These are phyloP conservation scores for Scylla paramamosain DNA, from an alignment of 1,140 invertebrate species.

Conservation along the genomic window DNA sequence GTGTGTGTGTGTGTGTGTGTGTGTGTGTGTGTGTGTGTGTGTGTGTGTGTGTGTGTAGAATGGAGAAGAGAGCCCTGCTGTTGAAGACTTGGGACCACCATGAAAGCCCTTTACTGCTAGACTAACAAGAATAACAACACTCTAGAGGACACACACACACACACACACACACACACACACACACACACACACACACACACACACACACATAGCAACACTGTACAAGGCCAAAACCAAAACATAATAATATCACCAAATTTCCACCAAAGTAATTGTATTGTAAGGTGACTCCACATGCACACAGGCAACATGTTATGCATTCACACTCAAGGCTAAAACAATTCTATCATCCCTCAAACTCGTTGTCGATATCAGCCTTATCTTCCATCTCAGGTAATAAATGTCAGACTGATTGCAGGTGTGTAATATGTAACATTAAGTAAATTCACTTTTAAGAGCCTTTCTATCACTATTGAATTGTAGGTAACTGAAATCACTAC, in stretches of 20 bases:
- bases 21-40: constrained; percentile 44
- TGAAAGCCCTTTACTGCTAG: neutral
- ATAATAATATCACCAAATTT: neutral
- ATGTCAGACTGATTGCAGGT: neutral
- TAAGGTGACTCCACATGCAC: neutral
- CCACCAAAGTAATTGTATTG: neutral
- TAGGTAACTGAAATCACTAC: too few species aligned
- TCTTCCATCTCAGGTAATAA: neutral
- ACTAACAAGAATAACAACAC: constrained; percentile 28
- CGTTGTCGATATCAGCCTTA: neutral
- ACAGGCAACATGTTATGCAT: neutral
- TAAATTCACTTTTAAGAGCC: too few species aligned
- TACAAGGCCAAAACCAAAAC: neutral
- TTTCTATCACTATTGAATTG: too few species aligned
- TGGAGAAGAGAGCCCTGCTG: neutral
- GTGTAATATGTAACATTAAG: too few species aligned
- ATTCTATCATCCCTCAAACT: neutral
- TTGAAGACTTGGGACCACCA: neutral
- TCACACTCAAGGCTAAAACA: neutral
- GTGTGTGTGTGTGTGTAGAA: constrained; percentile 15
- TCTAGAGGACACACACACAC: neutral
- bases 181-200: neutral
- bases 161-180: constrained; percentile 1
- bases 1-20: constrained; percentile 45
- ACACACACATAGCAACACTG: neutral